Base-by-base conservation (phyloP, 2,113 vertebrate species). In the Amia ocellicauda region DNA sequence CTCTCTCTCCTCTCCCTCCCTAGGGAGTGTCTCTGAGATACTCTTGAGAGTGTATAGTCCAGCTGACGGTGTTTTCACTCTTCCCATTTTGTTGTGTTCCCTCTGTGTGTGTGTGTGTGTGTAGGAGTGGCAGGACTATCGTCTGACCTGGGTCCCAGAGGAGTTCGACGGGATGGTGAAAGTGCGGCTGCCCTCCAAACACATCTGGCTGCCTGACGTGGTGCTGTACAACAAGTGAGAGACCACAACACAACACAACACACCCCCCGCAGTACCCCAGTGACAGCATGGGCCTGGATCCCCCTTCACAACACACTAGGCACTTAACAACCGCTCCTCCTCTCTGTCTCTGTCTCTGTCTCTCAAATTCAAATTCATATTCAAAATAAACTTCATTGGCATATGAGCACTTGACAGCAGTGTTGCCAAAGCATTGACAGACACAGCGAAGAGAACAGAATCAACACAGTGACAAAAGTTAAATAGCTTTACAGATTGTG, bases 151-250 rank as follows among this genome's bases (percentile, higher is more conserved):
- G 97, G 86, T 88, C 58, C 97, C 96, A 0, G 93, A 96, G 74
- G 94, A 98, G 73, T 98, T 96, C 16, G 97, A 98, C 59, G 93
- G 96, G 62, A 98, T 98, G 93, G 74, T 93, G 88, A 98, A 98
- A 85, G 93, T 99, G 63, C 91, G 96, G 4, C 87, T 99, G 71
- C 96, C 96, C 61, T 95, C 97, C 66, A 98, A 96, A 72, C 96
- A 98, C 83, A 98, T 98, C 83, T 98, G 97, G 97, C 91, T 99
- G 45, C 97, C 97, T 1, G 97, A 99, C 19, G 94, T 99, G 49
- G 96, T 99, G 58, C 94, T 98, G 19, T 99, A 99, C 85, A 99
- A 99, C 89, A 98, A 98, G 97, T 98, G 89, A 88, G 94, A 86
- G 7, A 20, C 3, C 28, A 52, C 20, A 54, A 55, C 24, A 27